Conservation (phyloP, 2,797 vertebrate genomes). For the Tragopan temminckii region DNA sequence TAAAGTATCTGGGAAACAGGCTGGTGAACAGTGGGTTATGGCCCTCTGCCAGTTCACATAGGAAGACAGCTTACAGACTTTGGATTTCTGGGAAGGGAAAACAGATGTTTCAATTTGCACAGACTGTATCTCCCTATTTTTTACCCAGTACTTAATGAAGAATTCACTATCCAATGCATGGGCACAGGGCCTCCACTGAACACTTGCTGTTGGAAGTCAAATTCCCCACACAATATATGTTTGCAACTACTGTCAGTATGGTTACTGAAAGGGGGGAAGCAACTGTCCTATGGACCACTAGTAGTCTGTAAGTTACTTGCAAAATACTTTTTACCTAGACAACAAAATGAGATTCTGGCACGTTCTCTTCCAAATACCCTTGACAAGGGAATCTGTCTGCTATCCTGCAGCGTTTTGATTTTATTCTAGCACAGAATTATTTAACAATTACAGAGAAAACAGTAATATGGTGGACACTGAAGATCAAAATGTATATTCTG, state of each 20-base stretch:
- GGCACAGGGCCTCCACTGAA: not conserved
- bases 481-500: not conserved
- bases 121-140: constrained; percentile 16
- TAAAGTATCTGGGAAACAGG: constrained; percentile 68
- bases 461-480: not conserved
- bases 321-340: constrained; percentile 36
- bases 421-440: not conserved
- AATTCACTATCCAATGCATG: not conserved
- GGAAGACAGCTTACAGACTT: constrained; percentile 40
- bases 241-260: not conserved
- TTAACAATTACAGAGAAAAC: not conserved
- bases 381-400: not conserved
- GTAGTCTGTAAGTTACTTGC: not conserved
- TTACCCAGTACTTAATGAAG: constrained; percentile 33
- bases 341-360: constrained; percentile 6
- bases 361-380: not conserved
- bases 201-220: not conserved
- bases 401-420: not conserved
- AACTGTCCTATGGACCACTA: not conserved
- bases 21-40: constrained; percentile 59
- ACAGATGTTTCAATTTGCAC: constrained; percentile 70
- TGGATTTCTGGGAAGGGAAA: constrained; percentile 62
- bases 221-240: not conserved
- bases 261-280: not conserved
- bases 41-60: constrained; percentile 52